Base-by-base conservation (phyloP, 2,797 vertebrate species). In the Paramormyrops hopkinsi region DNA sequence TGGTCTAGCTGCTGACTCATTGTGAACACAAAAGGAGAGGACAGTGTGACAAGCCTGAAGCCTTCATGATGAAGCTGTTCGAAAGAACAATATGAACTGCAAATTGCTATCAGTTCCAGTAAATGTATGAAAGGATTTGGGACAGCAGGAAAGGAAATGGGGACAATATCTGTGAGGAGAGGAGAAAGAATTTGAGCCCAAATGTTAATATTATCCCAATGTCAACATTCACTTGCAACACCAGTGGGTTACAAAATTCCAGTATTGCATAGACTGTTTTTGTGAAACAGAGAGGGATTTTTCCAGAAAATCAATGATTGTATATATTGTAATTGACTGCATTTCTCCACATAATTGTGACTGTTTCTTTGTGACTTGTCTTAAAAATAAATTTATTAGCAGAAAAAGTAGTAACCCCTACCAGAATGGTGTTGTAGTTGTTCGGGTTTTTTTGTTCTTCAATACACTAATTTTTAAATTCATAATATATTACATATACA, bases 141-240 rank as follows among this genome's bases (percentile, higher is more conserved):
- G 37, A 41, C 37, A 14, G 7, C 12, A 59, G 17, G 8, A 6
- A 25, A 44, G 79, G 53, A 56, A 51, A 17, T 29, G 37, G 14
- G 37, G 7, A 44, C 4, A 6, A 79, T 44, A 79, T 79, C 37
- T n/a, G 37, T 17, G 17, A 9, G 73, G 33, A 29, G 2, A 50
- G 54, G n/a, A 44, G 33, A 46, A 84, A 53, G 3, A 89, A 50
- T 12, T 41, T 4, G 6, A 33, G 33, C 19, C 82, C 33, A 83
- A 88, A 84, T 62, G 87, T 69, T 59, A 88, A 88, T 50, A n/a
- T 76, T 51, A 79, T 53, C 54, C n/a, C 41, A 89, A 22, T 83
- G 79, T 89, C 88, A 89, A 89, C 59, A 89, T 85, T 29, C 82
- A 89, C 33, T 9, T 17, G 41, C 11, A 89, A 82, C 51, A 83